Evolutionary conservation across 2,888 invertebrate genomes (phyloP).

Genomic region (Drosophila vallismaia): DNA sequence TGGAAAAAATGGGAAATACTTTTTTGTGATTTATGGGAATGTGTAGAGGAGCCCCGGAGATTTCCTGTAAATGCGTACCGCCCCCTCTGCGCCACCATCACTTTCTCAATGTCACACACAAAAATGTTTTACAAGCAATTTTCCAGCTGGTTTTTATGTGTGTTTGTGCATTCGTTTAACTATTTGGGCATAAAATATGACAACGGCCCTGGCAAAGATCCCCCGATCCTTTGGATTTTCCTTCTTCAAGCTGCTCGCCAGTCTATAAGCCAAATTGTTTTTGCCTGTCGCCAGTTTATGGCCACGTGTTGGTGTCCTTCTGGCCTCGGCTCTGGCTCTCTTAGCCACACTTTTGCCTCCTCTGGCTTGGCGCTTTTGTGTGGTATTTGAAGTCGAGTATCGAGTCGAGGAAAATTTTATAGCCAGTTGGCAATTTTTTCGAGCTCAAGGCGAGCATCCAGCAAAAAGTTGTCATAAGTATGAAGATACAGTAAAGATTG

Average conservation of each 20-base stretch:
- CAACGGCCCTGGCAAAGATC: slow-evolving; percentile 40
- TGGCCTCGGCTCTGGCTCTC: slow-evolving; percentile 37
- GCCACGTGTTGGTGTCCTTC: slow-evolving; percentile 72
- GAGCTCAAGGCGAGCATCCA: slow-evolving; percentile 34
- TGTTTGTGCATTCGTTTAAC: slow-evolving; percentile 80
- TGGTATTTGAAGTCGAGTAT: slow-evolving; percentile 19
- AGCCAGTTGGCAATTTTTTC: slow-evolving; percentile 46
- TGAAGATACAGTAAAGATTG: slow-evolving; percentile 25
- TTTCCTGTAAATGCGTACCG: slow-evolving; percentile 69
- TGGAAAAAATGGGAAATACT: slow-evolving; percentile 71
- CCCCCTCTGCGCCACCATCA: slow-evolving; percentile 16
- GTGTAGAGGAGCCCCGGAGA: slow-evolving; percentile 71
- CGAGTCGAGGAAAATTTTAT: slow-evolving; percentile 59
- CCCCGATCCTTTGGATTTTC: slow-evolving; percentile 11
- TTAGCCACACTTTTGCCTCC: slow-evolving; percentile 4
- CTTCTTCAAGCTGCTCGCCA: slow-evolving; percentile 5
- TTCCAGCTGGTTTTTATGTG: slow-evolving; percentile 76
- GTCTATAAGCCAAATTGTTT: slow-evolving; percentile 58
- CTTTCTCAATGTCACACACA: slow-evolving; percentile 54
- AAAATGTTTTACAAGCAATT: slow-evolving; percentile 81
- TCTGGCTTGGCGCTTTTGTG: slow-evolving; percentile 12
- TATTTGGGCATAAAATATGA: slow-evolving; percentile 80
- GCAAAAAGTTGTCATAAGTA: slow-evolving; percentile 41
- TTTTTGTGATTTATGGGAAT: slow-evolving; percentile 79
- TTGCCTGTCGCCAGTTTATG: slow-evolving; percentile 67